Conservation (phyloP, 2,888 invertebrate genomes). For the Anarsia innoxiella region DNA sequence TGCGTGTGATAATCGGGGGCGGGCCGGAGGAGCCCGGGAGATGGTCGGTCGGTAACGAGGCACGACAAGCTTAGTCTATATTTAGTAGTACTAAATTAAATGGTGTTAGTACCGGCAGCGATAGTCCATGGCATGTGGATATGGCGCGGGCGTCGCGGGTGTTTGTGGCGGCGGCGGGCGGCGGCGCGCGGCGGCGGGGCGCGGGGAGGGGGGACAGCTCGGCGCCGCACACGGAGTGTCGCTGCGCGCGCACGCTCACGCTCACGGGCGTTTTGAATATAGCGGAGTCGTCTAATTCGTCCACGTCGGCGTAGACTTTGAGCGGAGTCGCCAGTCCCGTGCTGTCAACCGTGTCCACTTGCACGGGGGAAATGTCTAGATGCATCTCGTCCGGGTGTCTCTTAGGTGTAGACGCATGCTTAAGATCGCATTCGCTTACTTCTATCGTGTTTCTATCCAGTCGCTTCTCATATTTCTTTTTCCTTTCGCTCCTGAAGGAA, state of each 20-base stretch:
- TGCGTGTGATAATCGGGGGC: no score
- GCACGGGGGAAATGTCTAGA: constrained; percentile 61
- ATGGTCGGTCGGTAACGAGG: no score
- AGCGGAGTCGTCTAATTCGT: constrained; percentile 58
- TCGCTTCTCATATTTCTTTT: constrained; percentile 68
- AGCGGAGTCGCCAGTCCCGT: constrained; percentile 46
- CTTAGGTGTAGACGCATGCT: constrained; percentile 56
- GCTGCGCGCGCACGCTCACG: constrained; percentile 49
- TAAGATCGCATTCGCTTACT: constrained; percentile 52
- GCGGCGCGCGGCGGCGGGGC: constrained; percentile 37
- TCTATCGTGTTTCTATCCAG: constrained; percentile 58
- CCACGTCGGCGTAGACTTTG: constrained; percentile 32
- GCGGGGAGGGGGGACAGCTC: constrained; percentile 24
- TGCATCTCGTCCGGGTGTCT: constrained; percentile 52
- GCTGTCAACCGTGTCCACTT: constrained; percentile 65
- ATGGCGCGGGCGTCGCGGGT: constrained; percentile 66
- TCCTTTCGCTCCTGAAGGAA: constrained; percentile 67
- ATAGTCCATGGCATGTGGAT: constrained; percentile 72
- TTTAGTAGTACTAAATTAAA: constrained; percentile 69
- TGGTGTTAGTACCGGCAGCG: constrained; percentile 77
- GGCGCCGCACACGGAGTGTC: constrained; percentile 54
- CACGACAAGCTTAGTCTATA: constrained; percentile 48
- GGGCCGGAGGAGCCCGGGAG: no score
- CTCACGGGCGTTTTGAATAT: constrained; percentile 64
- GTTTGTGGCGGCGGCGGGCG: constrained; percentile 57